Evolutionary conservation across 1,140 invertebrate species (phyloP).

Genomic region (Drosophila pruinosa): DNA sequence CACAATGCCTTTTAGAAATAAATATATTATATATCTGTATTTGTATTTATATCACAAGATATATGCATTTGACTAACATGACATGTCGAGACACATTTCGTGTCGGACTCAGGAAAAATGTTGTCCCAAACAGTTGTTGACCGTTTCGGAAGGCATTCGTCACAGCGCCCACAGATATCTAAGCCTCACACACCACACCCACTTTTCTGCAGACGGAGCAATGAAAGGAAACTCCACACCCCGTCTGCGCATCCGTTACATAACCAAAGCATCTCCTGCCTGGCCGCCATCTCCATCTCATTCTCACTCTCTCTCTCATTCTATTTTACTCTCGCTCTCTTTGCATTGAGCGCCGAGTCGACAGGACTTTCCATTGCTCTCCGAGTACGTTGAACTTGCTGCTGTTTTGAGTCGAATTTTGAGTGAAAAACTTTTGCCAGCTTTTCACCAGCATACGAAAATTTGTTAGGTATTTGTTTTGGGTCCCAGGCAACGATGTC

Average conservation of each 20-base stretch:
- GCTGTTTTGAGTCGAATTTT: slow-evolving; percentile 41
- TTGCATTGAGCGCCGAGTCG: background rate
- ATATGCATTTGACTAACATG: slow-evolving; percentile 28
- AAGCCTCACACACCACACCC: slow-evolving; percentile 53
- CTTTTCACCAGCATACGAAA: slow-evolving; percentile 1
- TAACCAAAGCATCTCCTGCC: slow-evolving; percentile 41
- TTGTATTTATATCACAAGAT: background rate
- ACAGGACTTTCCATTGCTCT: background rate
- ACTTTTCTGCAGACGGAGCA: slow-evolving; percentile 47
- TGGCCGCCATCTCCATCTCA: slow-evolving; percentile 1
- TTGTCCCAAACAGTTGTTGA: slow-evolving; percentile 45
- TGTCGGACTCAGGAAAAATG: slow-evolving; percentile 2
- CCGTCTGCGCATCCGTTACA: slow-evolving; percentile 55
- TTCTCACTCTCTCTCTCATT: slow-evolving; percentile 1
- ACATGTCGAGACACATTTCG: slow-evolving; percentile 40
- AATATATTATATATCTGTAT: background rate
- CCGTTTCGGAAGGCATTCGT: slow-evolving; percentile 40
- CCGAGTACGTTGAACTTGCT: slow-evolving; percentile 66
- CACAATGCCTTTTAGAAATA: background rate
- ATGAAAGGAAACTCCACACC: slow-evolving; percentile 1
- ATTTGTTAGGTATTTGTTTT: slow-evolving; percentile 21
- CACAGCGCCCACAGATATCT: background rate
- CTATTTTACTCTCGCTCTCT: background rate
- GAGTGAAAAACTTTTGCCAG: slow-evolving; percentile 47
- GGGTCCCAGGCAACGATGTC: slow-evolving; percentile 6